Percentiles rank a stretch among this genome's conserved stretches.
phyloP scores from a whole-genome alignment of 2,888 invertebrate species.

The Ormyrus labotus region DNA sequence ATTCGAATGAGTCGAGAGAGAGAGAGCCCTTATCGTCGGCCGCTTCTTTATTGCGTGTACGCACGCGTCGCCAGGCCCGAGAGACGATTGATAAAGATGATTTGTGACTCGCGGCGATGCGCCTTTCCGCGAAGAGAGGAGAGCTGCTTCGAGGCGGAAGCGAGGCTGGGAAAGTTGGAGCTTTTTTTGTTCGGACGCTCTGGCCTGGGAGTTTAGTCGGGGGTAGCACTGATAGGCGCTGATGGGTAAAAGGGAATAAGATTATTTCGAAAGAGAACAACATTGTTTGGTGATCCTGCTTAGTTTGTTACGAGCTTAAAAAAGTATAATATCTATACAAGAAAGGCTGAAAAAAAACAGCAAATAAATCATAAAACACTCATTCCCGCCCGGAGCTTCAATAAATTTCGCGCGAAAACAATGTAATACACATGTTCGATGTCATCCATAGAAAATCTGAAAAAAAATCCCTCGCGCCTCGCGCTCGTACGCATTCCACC shows the following conservation, averaged over 20 bases:
- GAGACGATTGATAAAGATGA: conserved; percentile 35
- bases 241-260: too few species aligned
- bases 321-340: too few species aligned
- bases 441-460: too few species aligned
- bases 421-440: too few species aligned
- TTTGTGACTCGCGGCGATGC: background rate
- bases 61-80: background rate
- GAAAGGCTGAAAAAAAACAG: background rate
- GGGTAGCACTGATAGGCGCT: background rate
- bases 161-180: background rate
- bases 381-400: too few species aligned
- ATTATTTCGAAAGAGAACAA: background rate
- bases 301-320: too few species aligned
- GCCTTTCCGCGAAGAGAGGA: too few species aligned
- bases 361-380: too few species aligned
- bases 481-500: too few species aligned
- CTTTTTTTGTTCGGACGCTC: background rate
- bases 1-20: conserved; percentile 33
- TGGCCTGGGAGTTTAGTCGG: background rate
- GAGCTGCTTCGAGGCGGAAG: background rate
- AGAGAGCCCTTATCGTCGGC: background rate
- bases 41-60: background rate
- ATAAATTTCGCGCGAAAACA: too few species aligned
- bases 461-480: too few species aligned
- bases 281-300: too few species aligned